Percentiles rank a stretch among this genome's conserved stretches.
These are phyloP conservation scores for Chascanopsetta lugubris DNA, from an alignment of 2,113 vertebrate species.

Conservation along the genomic window DNA sequence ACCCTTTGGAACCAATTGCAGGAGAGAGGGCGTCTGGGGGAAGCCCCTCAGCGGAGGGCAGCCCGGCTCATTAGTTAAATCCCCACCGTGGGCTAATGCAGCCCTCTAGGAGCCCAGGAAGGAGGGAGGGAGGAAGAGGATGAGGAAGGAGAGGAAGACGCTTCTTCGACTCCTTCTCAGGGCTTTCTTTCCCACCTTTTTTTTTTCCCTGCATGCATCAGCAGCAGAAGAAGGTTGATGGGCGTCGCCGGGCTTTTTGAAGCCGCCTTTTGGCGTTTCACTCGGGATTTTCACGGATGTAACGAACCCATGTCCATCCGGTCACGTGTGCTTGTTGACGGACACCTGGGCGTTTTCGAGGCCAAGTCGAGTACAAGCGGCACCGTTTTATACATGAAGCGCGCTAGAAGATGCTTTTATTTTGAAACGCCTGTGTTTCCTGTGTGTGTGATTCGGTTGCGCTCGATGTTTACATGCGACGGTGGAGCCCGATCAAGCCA, in stretches of 20 bases:
- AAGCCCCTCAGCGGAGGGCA: slow-evolving; percentile 80
- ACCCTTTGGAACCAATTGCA: slow-evolving; percentile 87
- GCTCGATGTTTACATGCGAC: no score
- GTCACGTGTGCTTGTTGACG: no score
- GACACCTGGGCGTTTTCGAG: no score
- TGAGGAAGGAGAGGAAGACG: slow-evolving; percentile 76
- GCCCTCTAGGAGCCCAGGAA: slow-evolving; percentile 76
- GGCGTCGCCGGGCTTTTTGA: slow-evolving; percentile 54
- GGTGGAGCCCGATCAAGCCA: no score
- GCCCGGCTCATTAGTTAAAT: slow-evolving; percentile 87
- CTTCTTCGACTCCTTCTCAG: slow-evolving; percentile 80
- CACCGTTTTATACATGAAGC: no score
- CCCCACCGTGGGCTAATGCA: slow-evolving; percentile 82
- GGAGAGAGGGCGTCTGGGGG: slow-evolving; percentile 84
- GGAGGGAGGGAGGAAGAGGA: slow-evolving; percentile 67
- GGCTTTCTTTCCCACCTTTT: slow-evolving; percentile 79
- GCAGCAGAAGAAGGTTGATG: slow-evolving; percentile 76
- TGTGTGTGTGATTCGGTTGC: no score
- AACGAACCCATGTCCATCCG: slow-evolving; percentile 25
- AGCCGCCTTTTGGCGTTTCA: no score
- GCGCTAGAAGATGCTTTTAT: no score
- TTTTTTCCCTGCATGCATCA: slow-evolving; percentile 82
- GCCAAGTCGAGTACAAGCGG: no score
- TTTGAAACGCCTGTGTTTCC: no score
- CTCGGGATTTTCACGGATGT: no score